Conservation (phyloP, 2,113 vertebrate genomes). For the Scomber colias region DNA sequence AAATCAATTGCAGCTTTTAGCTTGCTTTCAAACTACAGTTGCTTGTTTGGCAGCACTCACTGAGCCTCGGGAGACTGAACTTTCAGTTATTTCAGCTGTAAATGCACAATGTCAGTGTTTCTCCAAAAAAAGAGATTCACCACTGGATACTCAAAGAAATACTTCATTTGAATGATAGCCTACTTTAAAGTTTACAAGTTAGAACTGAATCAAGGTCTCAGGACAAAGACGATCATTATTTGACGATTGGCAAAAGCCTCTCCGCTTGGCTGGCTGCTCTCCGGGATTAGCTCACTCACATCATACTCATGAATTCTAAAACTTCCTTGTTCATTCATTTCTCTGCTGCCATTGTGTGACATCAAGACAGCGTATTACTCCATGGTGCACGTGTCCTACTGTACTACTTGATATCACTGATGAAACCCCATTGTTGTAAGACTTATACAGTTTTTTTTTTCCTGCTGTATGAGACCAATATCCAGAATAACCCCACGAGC, state of each 20-base stretch:
- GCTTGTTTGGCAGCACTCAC: not conserved
- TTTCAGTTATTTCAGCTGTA: not conserved
- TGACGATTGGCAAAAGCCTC: slow-evolving; percentile 12
- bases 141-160: not conserved
- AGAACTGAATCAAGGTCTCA: not conserved
- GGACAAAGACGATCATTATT: slow-evolving; percentile 48
- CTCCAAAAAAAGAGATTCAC: not conserved
- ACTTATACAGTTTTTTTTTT: too few relatives aligned
- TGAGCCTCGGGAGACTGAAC: not conserved
- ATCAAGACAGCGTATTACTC: not conserved
- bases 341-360: slow-evolving; percentile 14
- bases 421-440: not conserved
- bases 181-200: not conserved
- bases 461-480: not conserved
- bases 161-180: not conserved
- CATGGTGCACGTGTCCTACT: slow-evolving; percentile 5
- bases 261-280: slow-evolving; percentile 1
- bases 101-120: not conserved
- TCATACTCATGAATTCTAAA: not conserved
- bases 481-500: not conserved
- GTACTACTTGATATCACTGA: not conserved
- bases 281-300: slow-evolving; percentile 45
- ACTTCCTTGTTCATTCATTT: slow-evolving; percentile 36
- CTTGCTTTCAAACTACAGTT: too few relatives aligned
- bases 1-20: not conserved